phyloP scores from a whole-genome alignment of 92 coral and sea anemone genomes.

The Nematostella vectensis region DNA sequence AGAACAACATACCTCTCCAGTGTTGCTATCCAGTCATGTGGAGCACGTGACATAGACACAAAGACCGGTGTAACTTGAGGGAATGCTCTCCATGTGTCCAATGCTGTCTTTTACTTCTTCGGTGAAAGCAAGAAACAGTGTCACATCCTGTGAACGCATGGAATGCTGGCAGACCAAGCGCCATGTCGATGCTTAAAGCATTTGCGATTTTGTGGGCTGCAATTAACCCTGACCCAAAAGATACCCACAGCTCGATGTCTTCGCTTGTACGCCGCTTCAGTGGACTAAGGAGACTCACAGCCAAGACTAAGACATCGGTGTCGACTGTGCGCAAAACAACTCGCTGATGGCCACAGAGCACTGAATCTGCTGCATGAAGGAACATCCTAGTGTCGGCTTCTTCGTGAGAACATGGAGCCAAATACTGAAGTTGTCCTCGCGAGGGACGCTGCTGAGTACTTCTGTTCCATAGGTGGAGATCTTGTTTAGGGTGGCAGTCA shows the following conservation, averaged over 20 bases:
- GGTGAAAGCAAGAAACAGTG: slow-evolving; percentile 19
- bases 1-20: slow-evolving; percentile 16
- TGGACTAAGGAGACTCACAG: not conserved
- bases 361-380: slow-evolving; percentile 29
- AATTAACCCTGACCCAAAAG: slow-evolving; percentile 13
- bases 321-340: slow-evolving; percentile 8
- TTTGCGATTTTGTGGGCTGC: slow-evolving; percentile 7
- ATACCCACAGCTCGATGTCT: slow-evolving; percentile 16
- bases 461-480: slow-evolving; percentile 11
- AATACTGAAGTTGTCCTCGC: slow-evolving; percentile 9
- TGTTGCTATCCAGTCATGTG: slow-evolving; percentile 7
- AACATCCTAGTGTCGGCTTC: slow-evolving; percentile 24
- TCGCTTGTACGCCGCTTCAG: not conserved
- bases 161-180: slow-evolving; percentile 17
- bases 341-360: slow-evolving; percentile 6
- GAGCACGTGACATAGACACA: slow-evolving; percentile 7
- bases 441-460: slow-evolving; percentile 18
- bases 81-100: slow-evolving; percentile 9
- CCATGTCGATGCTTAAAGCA: not conserved
- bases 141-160: slow-evolving; percentile 38
- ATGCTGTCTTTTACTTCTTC: slow-evolving; percentile 10
- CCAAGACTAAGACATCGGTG: slow-evolving; percentile 7
- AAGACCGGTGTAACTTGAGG: slow-evolving; percentile 25
- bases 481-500: not conserved
- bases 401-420: slow-evolving; percentile 26